Conservation (phyloP, 2,113 vertebrate species). For the Stomatorhinus ivindoensis region DNA sequence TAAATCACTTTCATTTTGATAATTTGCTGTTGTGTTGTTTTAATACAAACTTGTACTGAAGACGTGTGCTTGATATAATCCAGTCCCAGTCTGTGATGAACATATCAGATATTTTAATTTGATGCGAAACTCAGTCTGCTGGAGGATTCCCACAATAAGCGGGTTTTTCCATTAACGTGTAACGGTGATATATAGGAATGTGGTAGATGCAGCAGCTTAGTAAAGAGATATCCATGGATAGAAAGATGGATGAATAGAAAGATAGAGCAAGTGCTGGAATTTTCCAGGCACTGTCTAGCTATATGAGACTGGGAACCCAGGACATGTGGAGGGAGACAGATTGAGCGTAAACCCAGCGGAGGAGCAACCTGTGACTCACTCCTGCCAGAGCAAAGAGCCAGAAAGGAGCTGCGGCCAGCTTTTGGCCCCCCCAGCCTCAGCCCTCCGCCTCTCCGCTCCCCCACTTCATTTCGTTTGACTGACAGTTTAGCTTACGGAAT, state of each 20-base stretch:
- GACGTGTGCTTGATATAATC: neutral
- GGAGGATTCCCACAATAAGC: neutral
- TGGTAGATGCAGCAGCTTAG: neutral
- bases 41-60: neutral
- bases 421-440: neutral
- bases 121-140: neutral
- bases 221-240: neutral
- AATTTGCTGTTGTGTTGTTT: neutral
- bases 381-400: neutral
- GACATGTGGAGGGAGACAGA: neutral
- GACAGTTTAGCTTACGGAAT: neutral
- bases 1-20: neutral
- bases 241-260: neutral
- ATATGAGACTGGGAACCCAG: neutral
- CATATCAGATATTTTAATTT: neutral
- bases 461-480: neutral
- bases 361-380: neutral
- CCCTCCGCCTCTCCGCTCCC: neutral
- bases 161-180: neutral
- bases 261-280: neutral
- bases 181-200: neutral
- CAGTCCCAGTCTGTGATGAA: neutral
- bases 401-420: neutral
- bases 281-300: constrained; percentile 4
- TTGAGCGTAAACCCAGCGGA: neutral